phyloP scores from a whole-genome alignment of 2,113 vertebrate genomes.

The Butorides virescens region DNA sequence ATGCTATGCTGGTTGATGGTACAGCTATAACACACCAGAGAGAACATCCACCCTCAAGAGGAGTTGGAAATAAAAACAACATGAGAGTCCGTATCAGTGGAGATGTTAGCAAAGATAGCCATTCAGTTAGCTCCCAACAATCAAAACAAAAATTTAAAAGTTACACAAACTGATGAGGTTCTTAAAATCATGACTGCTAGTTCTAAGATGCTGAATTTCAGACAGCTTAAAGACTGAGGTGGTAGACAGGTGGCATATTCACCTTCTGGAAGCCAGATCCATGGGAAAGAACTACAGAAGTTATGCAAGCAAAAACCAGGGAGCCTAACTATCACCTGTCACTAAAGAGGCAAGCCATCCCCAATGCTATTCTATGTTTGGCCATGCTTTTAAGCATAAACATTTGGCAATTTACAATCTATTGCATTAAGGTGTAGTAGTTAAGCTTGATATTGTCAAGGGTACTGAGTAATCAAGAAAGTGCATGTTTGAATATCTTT shows the following conservation, averaged over 20 bases:
- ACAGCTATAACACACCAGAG: background rate
- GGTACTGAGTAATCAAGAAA: constrained; percentile 16
- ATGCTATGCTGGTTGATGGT: background rate
- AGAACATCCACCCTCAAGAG: background rate
- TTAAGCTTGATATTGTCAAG: constrained; percentile 1
- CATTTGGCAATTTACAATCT: background rate
- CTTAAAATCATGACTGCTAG: background rate
- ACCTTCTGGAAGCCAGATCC: background rate
- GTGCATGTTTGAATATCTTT: background rate
- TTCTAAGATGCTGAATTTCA: background rate
- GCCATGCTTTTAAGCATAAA: background rate
- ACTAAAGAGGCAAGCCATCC: background rate
- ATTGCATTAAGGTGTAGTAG: background rate
- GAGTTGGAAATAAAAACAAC: background rate
- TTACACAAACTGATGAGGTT: background rate
- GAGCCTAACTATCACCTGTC: background rate
- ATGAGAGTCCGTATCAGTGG: rapidly evolving
- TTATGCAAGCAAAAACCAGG: background rate
- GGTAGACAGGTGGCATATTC: background rate
- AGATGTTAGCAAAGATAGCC: background rate
- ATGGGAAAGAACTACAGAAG: background rate
- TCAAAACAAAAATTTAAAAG: background rate
- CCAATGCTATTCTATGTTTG: background rate
- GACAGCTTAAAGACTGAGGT: background rate
- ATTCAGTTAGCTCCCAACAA: background rate